phyloP scores from a whole-genome alignment of 2,113 vertebrate species.

The Gymnarchus niloticus region DNA sequence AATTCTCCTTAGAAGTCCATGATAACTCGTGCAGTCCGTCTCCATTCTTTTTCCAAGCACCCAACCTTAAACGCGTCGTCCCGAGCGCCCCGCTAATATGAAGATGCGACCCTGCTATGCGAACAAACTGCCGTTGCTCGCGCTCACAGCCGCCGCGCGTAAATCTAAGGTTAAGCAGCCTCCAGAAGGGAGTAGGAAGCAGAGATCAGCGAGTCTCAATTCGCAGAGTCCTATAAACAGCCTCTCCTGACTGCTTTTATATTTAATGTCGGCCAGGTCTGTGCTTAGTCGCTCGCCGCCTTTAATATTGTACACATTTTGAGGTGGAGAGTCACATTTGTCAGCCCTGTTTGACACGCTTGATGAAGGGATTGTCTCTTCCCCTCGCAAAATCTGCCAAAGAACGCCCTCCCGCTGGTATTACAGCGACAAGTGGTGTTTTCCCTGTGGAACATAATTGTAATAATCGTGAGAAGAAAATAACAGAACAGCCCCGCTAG shows the following conservation, averaged over 20 bases:
- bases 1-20: neutral
- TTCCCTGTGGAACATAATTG: slow-evolving; percentile 54
- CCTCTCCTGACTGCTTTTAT: neutral
- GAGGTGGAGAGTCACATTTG: slow-evolving; percentile 60
- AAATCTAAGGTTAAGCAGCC: neutral
- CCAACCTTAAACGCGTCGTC: neutral
- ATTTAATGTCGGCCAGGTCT: neutral
- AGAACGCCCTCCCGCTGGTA: slow-evolving; percentile 52
- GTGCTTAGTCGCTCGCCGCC: slow-evolving; percentile 44
- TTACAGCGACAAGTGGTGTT: slow-evolving; percentile 45
- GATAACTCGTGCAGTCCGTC: neutral
- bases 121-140: neutral
- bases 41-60: neutral
- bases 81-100: neutral
- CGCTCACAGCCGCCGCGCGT: neutral
- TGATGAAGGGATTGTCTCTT: slow-evolving; percentile 64
- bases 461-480: slow-evolving; percentile 60
- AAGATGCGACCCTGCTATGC: neutral
- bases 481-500: slow-evolving; percentile 55
- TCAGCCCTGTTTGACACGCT: slow-evolving; percentile 63
- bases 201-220: neutral
- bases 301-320: slow-evolving; percentile 59
- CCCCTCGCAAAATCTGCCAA: slow-evolving; percentile 57
- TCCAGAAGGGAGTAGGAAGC: neutral
- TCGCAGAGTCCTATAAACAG: neutral